Evolutionary conservation across 1,140 invertebrate genomes (phyloP).

Genomic region (Coelopa frigida): DNA sequence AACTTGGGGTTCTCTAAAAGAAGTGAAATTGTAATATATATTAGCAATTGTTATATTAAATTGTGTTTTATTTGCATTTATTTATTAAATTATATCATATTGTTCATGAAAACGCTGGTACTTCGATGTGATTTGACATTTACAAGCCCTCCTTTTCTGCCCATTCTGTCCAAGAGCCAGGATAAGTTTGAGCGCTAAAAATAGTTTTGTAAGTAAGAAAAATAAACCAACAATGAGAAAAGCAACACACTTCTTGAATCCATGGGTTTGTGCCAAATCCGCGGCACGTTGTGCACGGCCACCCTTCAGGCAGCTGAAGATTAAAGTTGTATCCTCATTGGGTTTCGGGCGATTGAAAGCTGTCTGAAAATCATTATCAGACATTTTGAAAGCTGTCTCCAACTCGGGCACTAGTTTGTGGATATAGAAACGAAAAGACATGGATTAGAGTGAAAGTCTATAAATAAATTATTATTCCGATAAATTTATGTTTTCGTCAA

Average conservation of each 20-base stretch:
- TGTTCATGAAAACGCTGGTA: not conserved
- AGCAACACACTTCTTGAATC: slow-evolving; percentile 48
- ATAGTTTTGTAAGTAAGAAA: slow-evolving; percentile 18
- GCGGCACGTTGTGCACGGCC: slow-evolving; percentile 49
- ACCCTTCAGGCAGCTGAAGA: slow-evolving; percentile 52
- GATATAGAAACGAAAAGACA: slow-evolving; percentile 18
- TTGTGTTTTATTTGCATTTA: not conserved
- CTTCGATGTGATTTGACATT: not conserved
- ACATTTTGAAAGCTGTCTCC: slow-evolving; percentile 45
- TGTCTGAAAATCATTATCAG: slow-evolving; percentile 46
- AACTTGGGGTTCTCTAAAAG: slow-evolving; percentile 68
- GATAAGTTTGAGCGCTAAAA: slow-evolving; percentile 79
- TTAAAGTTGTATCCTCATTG: slow-evolving; percentile 44
- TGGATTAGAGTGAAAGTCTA: too few species aligned
- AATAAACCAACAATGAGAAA: not conserved
- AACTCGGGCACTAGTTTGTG: slow-evolving; percentile 48
- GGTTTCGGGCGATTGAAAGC: slow-evolving; percentile 48
- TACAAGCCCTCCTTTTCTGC: slow-evolving; percentile 35
- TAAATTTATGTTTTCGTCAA: too few species aligned
- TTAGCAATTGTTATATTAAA: slow-evolving; percentile 10
- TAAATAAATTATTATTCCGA: not conserved
- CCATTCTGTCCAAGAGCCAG: slow-evolving; percentile 82
- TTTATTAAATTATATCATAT: slow-evolving; percentile 8
- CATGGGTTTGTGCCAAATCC: slow-evolving; percentile 46
- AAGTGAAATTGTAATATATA: slow-evolving; percentile 36